phyloP scores from a whole-genome alignment of 1,140 invertebrate genomes.

The Matsumurasca onukii region DNA sequence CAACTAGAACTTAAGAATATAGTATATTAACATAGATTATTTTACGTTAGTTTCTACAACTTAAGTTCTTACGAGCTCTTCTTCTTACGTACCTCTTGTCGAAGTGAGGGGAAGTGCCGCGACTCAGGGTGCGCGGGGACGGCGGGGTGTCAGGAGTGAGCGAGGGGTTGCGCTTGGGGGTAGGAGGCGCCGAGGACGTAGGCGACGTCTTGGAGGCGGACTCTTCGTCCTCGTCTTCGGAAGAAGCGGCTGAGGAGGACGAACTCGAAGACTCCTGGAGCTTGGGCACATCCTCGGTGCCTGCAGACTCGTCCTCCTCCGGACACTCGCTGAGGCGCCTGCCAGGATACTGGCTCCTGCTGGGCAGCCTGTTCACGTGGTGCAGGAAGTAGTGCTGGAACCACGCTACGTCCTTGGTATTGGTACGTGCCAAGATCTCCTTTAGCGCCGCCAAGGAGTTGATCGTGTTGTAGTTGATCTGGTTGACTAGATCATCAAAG shows the following conservation, averaged over 20 bases:
- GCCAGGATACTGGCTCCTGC: slow-evolving; percentile 44
- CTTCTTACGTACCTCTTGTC: too few species aligned
- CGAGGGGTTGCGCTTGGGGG: slow-evolving; percentile 49
- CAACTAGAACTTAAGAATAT: too few species aligned
- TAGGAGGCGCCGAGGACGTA: slow-evolving; percentile 38
- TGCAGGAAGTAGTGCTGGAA: slow-evolving; percentile 73
- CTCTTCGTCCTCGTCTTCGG: slow-evolving; percentile 6
- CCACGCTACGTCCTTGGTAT: slow-evolving; percentile 63
- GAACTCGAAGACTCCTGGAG: slow-evolving; percentile 45
- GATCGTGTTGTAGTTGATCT: slow-evolving; percentile 68
- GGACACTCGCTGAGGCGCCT: slow-evolving; percentile 76
- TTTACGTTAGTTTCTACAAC: too few species aligned
- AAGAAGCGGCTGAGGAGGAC: slow-evolving; percentile 37
- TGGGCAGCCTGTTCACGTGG: slow-evolving; percentile 65
- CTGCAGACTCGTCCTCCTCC: slow-evolving; percentile 71
- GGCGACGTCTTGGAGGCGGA: slow-evolving; percentile 10
- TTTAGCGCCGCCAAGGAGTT: slow-evolving; percentile 65
- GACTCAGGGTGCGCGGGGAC: slow-evolving; percentile 35
- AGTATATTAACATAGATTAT: too few species aligned
- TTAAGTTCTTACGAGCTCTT: too few species aligned
- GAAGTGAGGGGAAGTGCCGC: slow-evolving; percentile 57
- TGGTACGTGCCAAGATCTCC: slow-evolving; percentile 62
- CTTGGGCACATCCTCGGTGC: slow-evolving; percentile 46
- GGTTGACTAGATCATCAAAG: slow-evolving; percentile 63
- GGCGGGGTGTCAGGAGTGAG: slow-evolving; percentile 46